A percentile compares a stretch with the other conserved stretches of the same genome.
Conservation (phyloP, 2,797 vertebrate genomes). For the Oryzias sinensis region DNA sequence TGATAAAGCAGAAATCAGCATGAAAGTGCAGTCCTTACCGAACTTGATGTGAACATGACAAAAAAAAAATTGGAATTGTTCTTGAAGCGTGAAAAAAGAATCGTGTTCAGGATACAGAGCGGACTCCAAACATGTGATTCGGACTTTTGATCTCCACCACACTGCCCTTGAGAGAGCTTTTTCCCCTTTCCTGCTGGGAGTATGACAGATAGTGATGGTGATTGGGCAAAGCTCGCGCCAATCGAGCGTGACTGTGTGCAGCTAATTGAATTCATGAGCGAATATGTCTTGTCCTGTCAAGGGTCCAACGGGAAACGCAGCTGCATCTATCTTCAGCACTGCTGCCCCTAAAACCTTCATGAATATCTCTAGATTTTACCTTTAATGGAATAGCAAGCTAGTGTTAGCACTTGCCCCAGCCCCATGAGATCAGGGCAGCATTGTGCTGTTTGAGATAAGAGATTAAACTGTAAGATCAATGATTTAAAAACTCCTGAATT, state of each 20-base stretch:
- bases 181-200: slow-evolving; percentile 30
- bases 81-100: too few species aligned
- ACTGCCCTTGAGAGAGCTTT: slow-evolving; percentile 10
- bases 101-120: too few species aligned
- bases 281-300: slow-evolving; percentile 67
- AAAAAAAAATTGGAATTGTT: too few species aligned
- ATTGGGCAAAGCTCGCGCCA: slow-evolving; percentile 66
- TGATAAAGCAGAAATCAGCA: too few species aligned
- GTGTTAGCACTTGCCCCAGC: slow-evolving; percentile 1
- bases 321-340: slow-evolving; percentile 61
- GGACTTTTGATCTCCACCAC: slow-evolving; percentile 3
- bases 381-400: slow-evolving; percentile 17
- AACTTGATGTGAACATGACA: too few species aligned
- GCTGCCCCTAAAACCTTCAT: slow-evolving; percentile 50
- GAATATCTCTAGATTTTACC: slow-evolving; percentile 43
- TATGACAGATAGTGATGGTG: slow-evolving; percentile 70
- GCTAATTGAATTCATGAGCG: slow-evolving; percentile 79
- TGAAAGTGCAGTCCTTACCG: too few species aligned
- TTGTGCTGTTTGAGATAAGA: slow-evolving; percentile 14
- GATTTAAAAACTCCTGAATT: slow-evolving; percentile 17
- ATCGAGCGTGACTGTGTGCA: slow-evolving; percentile 67
- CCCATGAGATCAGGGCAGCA: slow-evolving; percentile 17
- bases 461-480: slow-evolving; percentile 15
- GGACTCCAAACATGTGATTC: too few species aligned
- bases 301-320: slow-evolving; percentile 60